Base-by-base conservation (phyloP, 2,113 vertebrate genomes). In the Gallinago jamesoni region DNA sequence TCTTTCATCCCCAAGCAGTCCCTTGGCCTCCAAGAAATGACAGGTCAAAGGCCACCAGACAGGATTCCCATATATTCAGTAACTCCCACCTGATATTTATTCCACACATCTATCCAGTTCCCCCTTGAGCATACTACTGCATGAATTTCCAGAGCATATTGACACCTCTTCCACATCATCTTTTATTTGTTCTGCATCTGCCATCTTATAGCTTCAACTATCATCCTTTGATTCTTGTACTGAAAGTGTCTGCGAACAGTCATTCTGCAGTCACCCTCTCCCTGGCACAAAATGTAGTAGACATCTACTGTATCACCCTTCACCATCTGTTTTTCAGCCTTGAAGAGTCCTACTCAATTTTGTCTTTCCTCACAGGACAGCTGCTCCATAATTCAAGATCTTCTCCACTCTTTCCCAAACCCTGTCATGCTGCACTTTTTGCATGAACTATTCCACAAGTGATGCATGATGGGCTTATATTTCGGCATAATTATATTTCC, bases 381-480 rank as follows among this genome's bases (percentile, higher is more conserved):
- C 55, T 90, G 83, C 89, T 93, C 68, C 31, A 45, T 10, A 27
- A 92, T 35, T 73, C 59, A 80, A 45, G 68, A 94, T 30, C 50
- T 20, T 57, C 43, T 72, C 39, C 70, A 28, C 87, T 84, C 52
- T 56, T 68, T 31, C 31, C 37, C 12, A 3, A 92, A 41, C 50
- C 23, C 52, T 23, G 9, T 7, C 59, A 28, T 3, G n/a, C 39
- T 33, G 28, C 7, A 60, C 21, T 69, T 48, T 66, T 50, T 1
- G 2, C 18, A 89, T 0, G 1, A n/a, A 45, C 5, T 15, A 74
- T 53, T 77, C 67, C 63, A 80, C 0, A 86, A 18, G 37, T 28
- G 59, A 47, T 1, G 5, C 0, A 2, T 9, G 25, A 78, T 0
- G 1, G 41, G 20, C 0, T 21, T 24, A 1, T 14, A 57, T 88